phyloP scores from a whole-genome alignment of 2,113 vertebrate genomes.

The Saccopteryx leptura region DNA sequence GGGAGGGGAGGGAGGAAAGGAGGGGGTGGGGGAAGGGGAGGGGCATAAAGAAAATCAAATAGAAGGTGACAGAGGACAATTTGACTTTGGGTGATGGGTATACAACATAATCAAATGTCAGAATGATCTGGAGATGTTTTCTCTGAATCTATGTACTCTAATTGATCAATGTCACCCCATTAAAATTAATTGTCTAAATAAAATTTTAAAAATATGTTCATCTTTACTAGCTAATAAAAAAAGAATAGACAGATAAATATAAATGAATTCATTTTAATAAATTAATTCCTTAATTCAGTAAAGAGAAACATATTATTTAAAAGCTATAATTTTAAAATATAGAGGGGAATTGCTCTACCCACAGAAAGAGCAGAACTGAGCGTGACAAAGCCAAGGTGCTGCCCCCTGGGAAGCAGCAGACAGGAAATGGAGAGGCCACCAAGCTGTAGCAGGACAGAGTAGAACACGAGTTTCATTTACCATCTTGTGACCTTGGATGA shows the following conservation, averaged over 20 bases:
- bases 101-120: too few species aligned
- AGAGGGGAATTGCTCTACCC: neutral
- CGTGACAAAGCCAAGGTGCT: neutral
- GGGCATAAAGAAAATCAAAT: too few species aligned
- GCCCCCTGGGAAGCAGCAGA: neutral
- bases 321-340: neutral
- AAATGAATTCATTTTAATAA: neutral
- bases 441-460: rapidly evolving
- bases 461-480: neutral
- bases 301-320: neutral
- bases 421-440: neutral
- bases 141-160: too few species aligned
- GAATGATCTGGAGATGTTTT: too few species aligned
- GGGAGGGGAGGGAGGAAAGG: too few species aligned
- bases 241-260: neutral
- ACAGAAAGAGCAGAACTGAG: neutral
- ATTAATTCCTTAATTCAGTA: neutral
- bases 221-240: too few species aligned
- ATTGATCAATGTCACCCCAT: too few species aligned
- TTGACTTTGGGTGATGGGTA: too few species aligned
- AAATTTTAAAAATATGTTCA: too few species aligned
- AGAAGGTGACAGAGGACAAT: too few species aligned
- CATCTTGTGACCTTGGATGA: neutral
- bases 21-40: too few species aligned
- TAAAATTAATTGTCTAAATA: too few species aligned